Percentiles rank a stretch among this genome's conserved stretches.
Conservation (phyloP, 2,113 vertebrate genomes). For the Phaetusa simplex region DNA sequence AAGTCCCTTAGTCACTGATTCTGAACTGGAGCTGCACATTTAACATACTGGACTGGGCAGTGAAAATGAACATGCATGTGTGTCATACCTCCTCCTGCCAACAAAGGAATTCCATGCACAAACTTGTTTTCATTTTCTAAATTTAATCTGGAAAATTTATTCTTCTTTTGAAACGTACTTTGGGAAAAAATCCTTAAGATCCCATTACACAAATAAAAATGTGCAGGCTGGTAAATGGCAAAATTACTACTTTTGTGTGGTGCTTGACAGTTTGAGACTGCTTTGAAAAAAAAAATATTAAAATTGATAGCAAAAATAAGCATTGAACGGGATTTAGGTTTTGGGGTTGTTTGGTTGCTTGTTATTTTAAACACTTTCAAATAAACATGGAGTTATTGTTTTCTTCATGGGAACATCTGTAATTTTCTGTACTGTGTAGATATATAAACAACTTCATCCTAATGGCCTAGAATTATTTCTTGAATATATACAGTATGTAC, state of each 20-base stretch:
- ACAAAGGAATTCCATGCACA: neutral
- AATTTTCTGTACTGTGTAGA: neutral
- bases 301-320: neutral
- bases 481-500: neutral
- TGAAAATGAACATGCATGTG: fast-evolving
- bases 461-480: neutral
- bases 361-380: neutral
- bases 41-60: neutral
- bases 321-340: neutral
- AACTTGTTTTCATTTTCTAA: neutral
- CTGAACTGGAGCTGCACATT: neutral
- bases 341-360: neutral
- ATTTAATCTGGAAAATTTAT: neutral
- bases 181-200: neutral
- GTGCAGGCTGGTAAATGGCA: neutral
- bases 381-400: neutral
- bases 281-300: neutral
- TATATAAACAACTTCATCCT: neutral
- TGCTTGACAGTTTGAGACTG: neutral
- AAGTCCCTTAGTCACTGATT: neutral
- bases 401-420: neutral
- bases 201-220: neutral
- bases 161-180: neutral
- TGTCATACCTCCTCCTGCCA: neutral
- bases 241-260: neutral